These are phyloP conservation scores for Agrotis exclamationis DNA, from an alignment of 2,888 invertebrate species.

Conservation along the genomic window DNA sequence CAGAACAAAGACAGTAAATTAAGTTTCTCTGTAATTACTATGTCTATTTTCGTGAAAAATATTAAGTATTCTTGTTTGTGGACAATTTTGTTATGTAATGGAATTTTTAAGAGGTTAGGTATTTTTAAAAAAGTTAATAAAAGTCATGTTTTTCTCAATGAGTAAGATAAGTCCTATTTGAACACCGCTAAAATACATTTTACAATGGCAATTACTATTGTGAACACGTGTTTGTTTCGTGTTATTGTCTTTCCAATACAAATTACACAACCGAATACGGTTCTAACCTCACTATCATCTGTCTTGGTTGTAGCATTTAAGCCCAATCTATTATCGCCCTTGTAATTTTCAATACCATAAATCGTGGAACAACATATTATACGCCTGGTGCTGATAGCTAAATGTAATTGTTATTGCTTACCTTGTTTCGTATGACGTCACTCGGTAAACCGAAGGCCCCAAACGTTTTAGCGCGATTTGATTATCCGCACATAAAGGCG, in stretches of 20 bases:
- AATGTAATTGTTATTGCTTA: slow-evolving; percentile 66
- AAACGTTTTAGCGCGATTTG: slow-evolving; percentile 58
- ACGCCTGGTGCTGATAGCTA: slow-evolving; percentile 59
- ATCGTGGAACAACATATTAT: slow-evolving; percentile 60
- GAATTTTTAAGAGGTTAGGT: background rate
- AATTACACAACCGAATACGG: slow-evolving; percentile 32
- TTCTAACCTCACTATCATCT: slow-evolving; percentile 28
- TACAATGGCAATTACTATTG: slow-evolving; percentile 2
- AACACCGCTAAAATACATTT: background rate
- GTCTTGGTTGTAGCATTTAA: slow-evolving; percentile 48
- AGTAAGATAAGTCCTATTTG: background rate
- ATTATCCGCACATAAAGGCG: slow-evolving; percentile 46
- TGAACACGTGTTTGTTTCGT: slow-evolving; percentile 4
- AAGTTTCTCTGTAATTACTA: background rate
- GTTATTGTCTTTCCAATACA: slow-evolving; percentile 33
- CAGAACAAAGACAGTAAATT: background rate
- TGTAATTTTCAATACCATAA: slow-evolving; percentile 67
- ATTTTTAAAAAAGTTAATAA: background rate
- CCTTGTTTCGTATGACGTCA: slow-evolving; percentile 58
- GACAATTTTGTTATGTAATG: background rate
- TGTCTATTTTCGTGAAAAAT: background rate
- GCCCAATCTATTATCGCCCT: slow-evolving; percentile 54
- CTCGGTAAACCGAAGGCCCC: slow-evolving; percentile 37
- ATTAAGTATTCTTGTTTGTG: background rate
- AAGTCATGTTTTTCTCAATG: background rate